These are phyloP conservation scores for Plebejus melissa DNA, from an alignment of 2,888 invertebrate genomes.

Conservation along the genomic window DNA sequence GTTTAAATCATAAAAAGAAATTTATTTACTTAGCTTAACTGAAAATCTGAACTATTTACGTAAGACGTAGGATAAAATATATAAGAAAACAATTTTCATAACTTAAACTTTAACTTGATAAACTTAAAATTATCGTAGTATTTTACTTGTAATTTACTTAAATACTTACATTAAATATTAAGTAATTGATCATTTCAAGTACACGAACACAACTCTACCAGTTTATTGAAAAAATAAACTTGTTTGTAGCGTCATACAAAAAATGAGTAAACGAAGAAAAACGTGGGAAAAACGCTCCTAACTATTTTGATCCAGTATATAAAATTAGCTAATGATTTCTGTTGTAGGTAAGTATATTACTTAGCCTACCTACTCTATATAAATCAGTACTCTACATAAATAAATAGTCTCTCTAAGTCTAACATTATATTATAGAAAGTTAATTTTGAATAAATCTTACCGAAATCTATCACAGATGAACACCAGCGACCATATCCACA, in stretches of 20 bases:
- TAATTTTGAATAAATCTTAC: conserved; percentile 2
- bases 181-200: background rate
- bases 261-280: background rate
- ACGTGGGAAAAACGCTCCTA: background rate
- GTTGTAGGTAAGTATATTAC: background rate
- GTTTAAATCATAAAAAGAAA: no score
- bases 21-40: no score
- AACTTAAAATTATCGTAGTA: background rate
- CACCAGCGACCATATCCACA: conserved; percentile 7
- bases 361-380: background rate
- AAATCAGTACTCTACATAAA: background rate
- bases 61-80: no score
- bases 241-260: background rate
- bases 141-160: background rate
- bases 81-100: no score
- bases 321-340: background rate
- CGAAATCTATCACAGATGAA: conserved; percentile 15
- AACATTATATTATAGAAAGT: background rate
- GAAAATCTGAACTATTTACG: no score
- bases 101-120: no score
- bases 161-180: background rate
- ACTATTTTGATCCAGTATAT: background rate
- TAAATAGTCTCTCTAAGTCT: background rate
- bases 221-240: background rate
- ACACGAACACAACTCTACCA: background rate